A percentile compares a stretch with the other conserved stretches of the same genome.
phyloP scores from a whole-genome alignment of 1,140 invertebrate genomes.

The Ostrea edulis region DNA sequence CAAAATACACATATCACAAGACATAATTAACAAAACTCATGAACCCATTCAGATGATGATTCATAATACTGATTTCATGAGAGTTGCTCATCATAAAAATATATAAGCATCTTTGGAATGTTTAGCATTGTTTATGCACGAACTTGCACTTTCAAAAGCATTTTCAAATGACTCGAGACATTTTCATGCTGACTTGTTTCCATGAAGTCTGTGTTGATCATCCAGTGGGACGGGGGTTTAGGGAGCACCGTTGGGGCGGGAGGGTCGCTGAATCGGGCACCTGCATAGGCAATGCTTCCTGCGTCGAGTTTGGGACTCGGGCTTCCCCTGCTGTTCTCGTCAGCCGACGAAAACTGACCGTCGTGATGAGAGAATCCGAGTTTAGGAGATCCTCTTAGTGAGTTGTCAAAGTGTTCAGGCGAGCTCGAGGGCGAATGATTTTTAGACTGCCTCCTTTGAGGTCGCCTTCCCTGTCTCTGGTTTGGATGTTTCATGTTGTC shows the following conservation, averaged over 20 bases:
- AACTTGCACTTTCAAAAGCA: slow-evolving; percentile 81
- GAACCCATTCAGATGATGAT: slow-evolving; percentile 57
- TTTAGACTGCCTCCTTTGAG: slow-evolving; percentile 9
- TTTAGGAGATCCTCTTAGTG: slow-evolving; percentile 30
- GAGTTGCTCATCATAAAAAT: slow-evolving; percentile 55
- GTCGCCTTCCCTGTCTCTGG: neutral
- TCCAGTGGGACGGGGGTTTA: slow-evolving; percentile 83
- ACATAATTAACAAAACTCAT: slow-evolving; percentile 61
- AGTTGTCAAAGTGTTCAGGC: slow-evolving; percentile 12
- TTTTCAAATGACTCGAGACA: slow-evolving; percentile 81
- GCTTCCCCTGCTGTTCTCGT: slow-evolving; percentile 38
- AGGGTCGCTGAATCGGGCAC: slow-evolving; percentile 84
- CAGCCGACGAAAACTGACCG: slow-evolving; percentile 21
- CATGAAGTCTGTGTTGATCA: slow-evolving; percentile 53
- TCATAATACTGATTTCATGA: slow-evolving; percentile 68
- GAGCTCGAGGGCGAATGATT: neutral
- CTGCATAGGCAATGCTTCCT: slow-evolving; percentile 80
- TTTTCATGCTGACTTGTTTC: slow-evolving; percentile 48
- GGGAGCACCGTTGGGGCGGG: slow-evolving; percentile 83
- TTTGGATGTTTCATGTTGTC: slow-evolving; percentile 31
- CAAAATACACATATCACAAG: slow-evolving; percentile 43
- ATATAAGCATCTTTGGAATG: slow-evolving; percentile 68
- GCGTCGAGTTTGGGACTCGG: slow-evolving; percentile 42
- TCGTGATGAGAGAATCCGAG: neutral
- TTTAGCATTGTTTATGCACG: slow-evolving; percentile 46